These are phyloP conservation scores for Podarcis cretensis DNA, from an alignment of 2,113 vertebrate species.

Conservation along the genomic window DNA sequence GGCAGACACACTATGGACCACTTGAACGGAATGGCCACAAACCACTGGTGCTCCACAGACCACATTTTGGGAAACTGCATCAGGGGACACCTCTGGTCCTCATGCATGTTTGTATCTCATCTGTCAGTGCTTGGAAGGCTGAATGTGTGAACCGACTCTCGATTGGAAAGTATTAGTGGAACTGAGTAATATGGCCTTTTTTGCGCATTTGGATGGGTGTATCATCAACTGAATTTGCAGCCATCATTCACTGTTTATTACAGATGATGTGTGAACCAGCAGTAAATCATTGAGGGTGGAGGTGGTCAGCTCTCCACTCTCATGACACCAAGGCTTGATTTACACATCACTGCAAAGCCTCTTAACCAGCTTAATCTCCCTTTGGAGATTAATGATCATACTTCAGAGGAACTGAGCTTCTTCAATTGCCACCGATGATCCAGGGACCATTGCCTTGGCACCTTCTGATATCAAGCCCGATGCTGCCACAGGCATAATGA, in stretches of 20 bases:
- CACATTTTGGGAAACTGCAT: not conserved
- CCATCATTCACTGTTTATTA: not conserved
- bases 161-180: not conserved
- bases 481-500: slow-evolving; percentile 39
- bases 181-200: not conserved
- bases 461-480: slow-evolving; percentile 21
- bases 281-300: not conserved
- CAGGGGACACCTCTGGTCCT: not conserved
- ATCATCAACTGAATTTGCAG: not conserved
- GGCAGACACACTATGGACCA: too few species aligned
- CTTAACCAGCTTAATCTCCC: not conserved
- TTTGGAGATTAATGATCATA: not conserved
- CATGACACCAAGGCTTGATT: not conserved
- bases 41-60: too few species aligned
- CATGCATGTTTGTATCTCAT: not conserved
- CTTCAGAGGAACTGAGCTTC: too few species aligned
- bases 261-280: not conserved
- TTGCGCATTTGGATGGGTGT: not conserved
- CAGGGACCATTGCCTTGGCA: slow-evolving; percentile 12
- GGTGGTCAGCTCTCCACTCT: too few species aligned
- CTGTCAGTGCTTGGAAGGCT: not conserved
- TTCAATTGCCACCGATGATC: slow-evolving; percentile 21
- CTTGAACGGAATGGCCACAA: too few species aligned
- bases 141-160: not conserved
- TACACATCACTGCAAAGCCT: not conserved